Evolutionary conservation across 2,113 vertebrate genomes (phyloP).

Genomic region (Malurus cyaneus): DNA sequence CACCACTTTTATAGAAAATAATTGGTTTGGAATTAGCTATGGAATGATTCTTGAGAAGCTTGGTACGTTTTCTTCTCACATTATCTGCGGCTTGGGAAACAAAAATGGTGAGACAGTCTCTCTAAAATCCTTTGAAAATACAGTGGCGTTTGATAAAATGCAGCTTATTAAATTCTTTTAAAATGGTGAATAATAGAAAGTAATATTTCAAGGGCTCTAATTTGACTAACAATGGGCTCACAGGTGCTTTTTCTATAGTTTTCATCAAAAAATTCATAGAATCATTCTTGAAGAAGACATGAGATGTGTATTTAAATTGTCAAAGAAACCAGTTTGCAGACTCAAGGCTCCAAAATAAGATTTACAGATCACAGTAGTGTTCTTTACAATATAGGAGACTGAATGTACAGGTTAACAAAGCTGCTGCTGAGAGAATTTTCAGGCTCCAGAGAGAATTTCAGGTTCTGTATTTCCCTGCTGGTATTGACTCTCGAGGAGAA

Average conservation of each 20-base stretch:
- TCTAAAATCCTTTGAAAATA: background rate
- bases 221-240: constrained; percentile 1
- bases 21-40: background rate
- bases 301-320: background rate
- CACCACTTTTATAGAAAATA: background rate
- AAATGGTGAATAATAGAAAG: background rate
- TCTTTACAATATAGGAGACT: background rate
- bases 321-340: background rate
- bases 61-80: background rate
- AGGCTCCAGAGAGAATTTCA: background rate
- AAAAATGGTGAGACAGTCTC: background rate
- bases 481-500: background rate
- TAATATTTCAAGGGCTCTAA: background rate
- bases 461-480: background rate
- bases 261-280: background rate
- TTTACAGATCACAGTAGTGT: background rate
- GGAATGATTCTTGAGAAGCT: background rate
- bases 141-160: background rate
- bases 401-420: background rate
- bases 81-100: background rate
- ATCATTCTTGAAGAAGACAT: background rate
- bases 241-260: constrained; percentile 1
- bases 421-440: background rate
- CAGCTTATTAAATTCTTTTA: background rate
- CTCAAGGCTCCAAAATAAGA: background rate